A percentile compares a stretch with the other conserved stretches of the same genome.
phyloP scores from a whole-genome alignment of 37 sponge, comb jelly and placozoan species.

The Cliona cf. orientalis region DNA sequence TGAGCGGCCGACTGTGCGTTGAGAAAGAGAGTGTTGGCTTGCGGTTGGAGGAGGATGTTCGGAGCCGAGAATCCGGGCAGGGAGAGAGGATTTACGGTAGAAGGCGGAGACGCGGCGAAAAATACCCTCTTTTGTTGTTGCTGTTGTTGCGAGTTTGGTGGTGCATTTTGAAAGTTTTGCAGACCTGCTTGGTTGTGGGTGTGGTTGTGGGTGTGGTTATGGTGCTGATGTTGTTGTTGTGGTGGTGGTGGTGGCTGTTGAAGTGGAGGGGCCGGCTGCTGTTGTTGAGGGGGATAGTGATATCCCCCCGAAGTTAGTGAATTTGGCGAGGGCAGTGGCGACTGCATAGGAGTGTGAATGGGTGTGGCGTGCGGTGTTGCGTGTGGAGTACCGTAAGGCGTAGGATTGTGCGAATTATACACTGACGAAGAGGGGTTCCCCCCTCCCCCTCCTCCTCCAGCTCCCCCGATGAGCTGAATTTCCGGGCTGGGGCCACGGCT shows the following conservation, averaged over 20 bases:
- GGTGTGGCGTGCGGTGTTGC: conserved; percentile 61
- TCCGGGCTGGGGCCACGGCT: conserved; percentile 41
- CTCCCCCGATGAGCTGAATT: not conserved
- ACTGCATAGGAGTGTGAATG: conserved; percentile 54
- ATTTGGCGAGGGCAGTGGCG: conserved; percentile 60
- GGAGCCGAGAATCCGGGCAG: conserved; percentile 1
- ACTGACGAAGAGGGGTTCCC: not conserved
- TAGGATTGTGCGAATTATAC: conserved; percentile 38
- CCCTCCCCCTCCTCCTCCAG: not conserved
- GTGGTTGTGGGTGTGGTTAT: not conserved
- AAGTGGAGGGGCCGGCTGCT: conserved; percentile 8
- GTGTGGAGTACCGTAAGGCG: conserved; percentile 61
- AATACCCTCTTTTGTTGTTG: not conserved
- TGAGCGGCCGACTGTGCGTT: conserved; percentile 14
- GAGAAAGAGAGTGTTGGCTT: conserved; percentile 20
- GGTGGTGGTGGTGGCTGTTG: not conserved
- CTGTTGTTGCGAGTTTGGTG: not conserved
- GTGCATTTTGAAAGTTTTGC: not conserved
- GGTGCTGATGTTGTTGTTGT: not conserved
- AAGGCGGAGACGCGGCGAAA: not conserved
- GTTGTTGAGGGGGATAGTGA: conserved; percentile 29
- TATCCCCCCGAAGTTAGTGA: not conserved
- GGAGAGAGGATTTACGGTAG: not conserved
- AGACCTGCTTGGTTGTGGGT: not conserved
- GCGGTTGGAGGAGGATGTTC: not conserved